Conservation (phyloP, 2,113 vertebrate species). For the Scatophagus argus region DNA sequence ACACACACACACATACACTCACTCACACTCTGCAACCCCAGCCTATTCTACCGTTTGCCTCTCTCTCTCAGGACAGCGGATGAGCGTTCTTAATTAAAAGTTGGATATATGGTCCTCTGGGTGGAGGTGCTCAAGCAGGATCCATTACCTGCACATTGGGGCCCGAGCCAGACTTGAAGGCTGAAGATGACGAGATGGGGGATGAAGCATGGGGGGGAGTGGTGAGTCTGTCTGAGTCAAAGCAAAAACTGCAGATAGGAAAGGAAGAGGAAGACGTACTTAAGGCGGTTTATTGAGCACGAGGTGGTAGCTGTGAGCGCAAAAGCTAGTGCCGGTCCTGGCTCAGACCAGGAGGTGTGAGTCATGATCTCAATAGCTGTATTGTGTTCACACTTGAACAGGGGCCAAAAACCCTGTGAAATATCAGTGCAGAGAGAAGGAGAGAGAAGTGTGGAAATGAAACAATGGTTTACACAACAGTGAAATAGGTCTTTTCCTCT, state of each 20-base stretch:
- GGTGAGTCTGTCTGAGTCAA: slow-evolving; percentile 30
- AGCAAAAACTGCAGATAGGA: slow-evolving; percentile 31
- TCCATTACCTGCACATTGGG: slow-evolving; percentile 71
- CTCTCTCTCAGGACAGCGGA: slow-evolving; percentile 63
- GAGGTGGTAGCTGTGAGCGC: slow-evolving; percentile 63
- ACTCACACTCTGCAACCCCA: slow-evolving; percentile 30
- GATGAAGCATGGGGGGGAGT: not conserved
- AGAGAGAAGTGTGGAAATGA: slow-evolving; percentile 80
- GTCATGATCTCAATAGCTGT: slow-evolving; percentile 81
- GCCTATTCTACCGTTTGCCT: slow-evolving; percentile 23
- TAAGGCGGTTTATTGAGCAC: slow-evolving; percentile 28
- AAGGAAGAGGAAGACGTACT: slow-evolving; percentile 37
- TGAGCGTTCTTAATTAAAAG: slow-evolving; percentile 83
- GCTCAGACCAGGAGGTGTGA: slow-evolving; percentile 71
- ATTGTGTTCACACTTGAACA: slow-evolving; percentile 84
- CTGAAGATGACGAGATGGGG: slow-evolving; percentile 56
- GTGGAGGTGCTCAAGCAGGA: slow-evolving; percentile 60
- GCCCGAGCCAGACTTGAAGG: slow-evolving; percentile 64
- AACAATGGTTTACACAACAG: slow-evolving; percentile 86
- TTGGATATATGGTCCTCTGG: slow-evolving; percentile 73
- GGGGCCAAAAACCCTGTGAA: slow-evolving; percentile 79
- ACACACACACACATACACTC: slow-evolving; percentile 26
- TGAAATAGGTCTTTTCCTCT: slow-evolving; percentile 79
- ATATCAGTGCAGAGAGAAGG: slow-evolving; percentile 75
- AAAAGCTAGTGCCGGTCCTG: slow-evolving; percentile 54